phyloP scores from a whole-genome alignment of 1,140 invertebrate genomes.

The Telenomus remus region DNA sequence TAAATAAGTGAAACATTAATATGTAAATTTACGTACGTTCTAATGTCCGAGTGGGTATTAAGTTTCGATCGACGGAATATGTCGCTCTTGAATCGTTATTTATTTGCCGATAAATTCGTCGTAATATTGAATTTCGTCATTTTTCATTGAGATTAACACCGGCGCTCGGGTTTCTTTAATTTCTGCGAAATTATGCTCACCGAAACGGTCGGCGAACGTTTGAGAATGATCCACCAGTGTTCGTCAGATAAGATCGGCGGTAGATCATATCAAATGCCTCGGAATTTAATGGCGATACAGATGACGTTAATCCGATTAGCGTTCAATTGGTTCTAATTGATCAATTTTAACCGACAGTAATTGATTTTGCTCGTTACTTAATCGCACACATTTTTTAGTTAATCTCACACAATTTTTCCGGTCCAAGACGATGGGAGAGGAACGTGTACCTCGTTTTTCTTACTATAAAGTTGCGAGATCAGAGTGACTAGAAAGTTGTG shows the following conservation, averaged over 20 bases:
- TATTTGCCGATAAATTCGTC: slow-evolving; percentile 41
- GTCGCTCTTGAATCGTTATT: slow-evolving; percentile 45
- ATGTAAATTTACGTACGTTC: slow-evolving; percentile 37
- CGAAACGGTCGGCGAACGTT: slow-evolving; percentile 4
- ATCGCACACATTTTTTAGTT: too few species aligned
- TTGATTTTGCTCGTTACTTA: too few species aligned
- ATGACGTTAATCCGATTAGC: too few species aligned
- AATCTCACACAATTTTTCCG: too few species aligned
- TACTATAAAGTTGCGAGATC: slow-evolving; percentile 9
- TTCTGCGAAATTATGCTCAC: slow-evolving; percentile 13
- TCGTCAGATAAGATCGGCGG: too few species aligned
- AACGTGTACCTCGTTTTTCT: neutral
- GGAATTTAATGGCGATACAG: too few species aligned
- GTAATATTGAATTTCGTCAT: slow-evolving; percentile 43
- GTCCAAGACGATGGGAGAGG: neutral
- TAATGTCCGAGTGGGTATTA: slow-evolving; percentile 38
- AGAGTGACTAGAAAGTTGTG: slow-evolving; percentile 2
- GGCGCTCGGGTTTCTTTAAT: slow-evolving; percentile 27
- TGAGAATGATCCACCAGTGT: too few species aligned
- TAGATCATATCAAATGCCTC: too few species aligned
- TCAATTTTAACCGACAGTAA: too few species aligned
- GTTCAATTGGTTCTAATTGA: too few species aligned
- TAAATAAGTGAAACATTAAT: slow-evolving; percentile 52
- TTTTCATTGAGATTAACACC: slow-evolving; percentile 32
- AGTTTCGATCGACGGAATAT: slow-evolving; percentile 47